Evolutionary conservation across 92 coral and sea anemone genomes (phyloP).

Genomic region (Micromussa lordhowensis): DNA sequence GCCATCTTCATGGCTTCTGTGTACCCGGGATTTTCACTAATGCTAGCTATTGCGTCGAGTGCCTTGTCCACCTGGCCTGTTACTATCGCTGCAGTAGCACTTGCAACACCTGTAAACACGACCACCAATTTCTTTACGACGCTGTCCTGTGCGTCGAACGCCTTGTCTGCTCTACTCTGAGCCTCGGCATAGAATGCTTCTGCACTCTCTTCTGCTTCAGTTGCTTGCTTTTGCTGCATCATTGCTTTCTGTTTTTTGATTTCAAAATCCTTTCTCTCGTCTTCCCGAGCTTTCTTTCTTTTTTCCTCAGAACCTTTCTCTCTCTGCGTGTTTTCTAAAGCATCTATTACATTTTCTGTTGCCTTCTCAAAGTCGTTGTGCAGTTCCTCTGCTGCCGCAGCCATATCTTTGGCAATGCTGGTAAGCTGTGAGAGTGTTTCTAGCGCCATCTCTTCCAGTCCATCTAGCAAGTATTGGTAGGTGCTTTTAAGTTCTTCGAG

Average conservation of each 20-base stretch:
- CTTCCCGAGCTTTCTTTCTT: slow-evolving; percentile 13
- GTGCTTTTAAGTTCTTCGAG: slow-evolving; percentile 63
- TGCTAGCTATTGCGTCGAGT: neutral
- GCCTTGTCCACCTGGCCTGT: slow-evolving; percentile 11
- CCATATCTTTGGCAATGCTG: slow-evolving; percentile 55
- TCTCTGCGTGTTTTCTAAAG: slow-evolving; percentile 66
- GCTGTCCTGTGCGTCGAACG: slow-evolving; percentile 39
- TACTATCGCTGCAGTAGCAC: slow-evolving; percentile 9
- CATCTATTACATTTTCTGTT: slow-evolving; percentile 56
- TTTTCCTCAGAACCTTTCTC: slow-evolving; percentile 52
- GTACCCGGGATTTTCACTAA: slow-evolving; percentile 45
- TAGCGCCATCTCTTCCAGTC: slow-evolving; percentile 74
- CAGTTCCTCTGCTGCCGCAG: slow-evolving; percentile 71
- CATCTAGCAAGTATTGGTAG: slow-evolving; percentile 61
- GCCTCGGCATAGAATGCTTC: slow-evolving; percentile 53
- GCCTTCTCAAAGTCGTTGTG: slow-evolving; percentile 68
- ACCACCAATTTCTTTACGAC: neutral
- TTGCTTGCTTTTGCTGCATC: slow-evolving; percentile 46
- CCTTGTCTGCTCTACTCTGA: slow-evolving; percentile 60
- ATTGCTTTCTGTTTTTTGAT: slow-evolving; percentile 36
- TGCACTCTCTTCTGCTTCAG: slow-evolving; percentile 53
- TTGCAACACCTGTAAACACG: neutral
- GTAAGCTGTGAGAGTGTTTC: slow-evolving; percentile 61
- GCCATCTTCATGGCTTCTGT: slow-evolving; percentile 58
- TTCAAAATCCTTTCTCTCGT: slow-evolving; percentile 47